phyloP scores from a whole-genome alignment of 2,888 invertebrate genomes.

The Vannuccia rotundouncinata region DNA sequence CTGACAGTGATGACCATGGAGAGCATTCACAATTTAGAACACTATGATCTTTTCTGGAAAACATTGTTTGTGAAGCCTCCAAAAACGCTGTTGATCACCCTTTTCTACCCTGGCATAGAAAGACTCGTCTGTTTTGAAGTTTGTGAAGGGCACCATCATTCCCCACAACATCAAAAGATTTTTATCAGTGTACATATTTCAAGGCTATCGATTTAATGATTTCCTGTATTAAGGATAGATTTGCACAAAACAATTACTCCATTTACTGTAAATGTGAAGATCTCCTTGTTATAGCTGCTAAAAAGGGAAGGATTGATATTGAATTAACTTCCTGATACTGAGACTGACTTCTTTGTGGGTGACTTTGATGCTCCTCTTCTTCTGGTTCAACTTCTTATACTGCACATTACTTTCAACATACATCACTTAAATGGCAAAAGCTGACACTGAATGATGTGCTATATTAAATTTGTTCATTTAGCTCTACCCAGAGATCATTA shows the following conservation, averaged over 20 bases:
- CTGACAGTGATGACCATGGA: too few relatives aligned
- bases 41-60: background rate
- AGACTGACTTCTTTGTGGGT: background rate
- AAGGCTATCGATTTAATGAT: background rate
- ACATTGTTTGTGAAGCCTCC: background rate
- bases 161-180: background rate
- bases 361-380: background rate
- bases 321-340: too few relatives aligned
- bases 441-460: background rate
- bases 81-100: background rate
- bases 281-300: background rate
- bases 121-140: background rate
- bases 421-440: background rate
- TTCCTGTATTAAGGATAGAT: background rate
- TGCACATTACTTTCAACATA: background rate
- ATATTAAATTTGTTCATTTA: background rate
- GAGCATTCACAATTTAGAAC: too few relatives aligned
- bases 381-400: background rate
- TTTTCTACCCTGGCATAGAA: too few relatives aligned
- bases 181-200: background rate
- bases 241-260: background rate
- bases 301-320: background rate
- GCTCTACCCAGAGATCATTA: background rate
- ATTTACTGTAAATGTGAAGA: background rate
- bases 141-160: background rate